Base-by-base conservation (phyloP, 2,113 vertebrate species). In the Ahaetulla prasina region DNA sequence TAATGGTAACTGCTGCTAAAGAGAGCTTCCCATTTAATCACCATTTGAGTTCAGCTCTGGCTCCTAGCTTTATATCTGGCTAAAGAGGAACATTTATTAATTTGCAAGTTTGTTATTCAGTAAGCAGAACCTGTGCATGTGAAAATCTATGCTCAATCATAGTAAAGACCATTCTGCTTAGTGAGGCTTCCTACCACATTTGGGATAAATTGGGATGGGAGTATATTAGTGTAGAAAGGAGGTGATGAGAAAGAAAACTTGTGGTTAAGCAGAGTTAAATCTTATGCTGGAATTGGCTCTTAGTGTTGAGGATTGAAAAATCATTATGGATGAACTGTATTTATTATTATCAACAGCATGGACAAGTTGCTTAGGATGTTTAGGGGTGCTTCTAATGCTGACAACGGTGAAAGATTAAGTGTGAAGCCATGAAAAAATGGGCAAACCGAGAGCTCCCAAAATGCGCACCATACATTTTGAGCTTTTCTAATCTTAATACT, bases 401-500 rank as follows among this genome's bases (percentile, higher is more conserved):
- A 57, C 55, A 52, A 30, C 30, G 11, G 30, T 23, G 35, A n/a
- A 57, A 74, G 43, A 89, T 92, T 55, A 89, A 84, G 43, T 54
- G 22, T 25, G 87, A 57, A 89, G 43, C 14, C 49, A 30, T 80
- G 39, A 53, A 57, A 57, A 89, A 84, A 89, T 16, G 9, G 45
- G 50, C 49, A 92, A 68, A 74, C 47, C 2, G 3, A 88, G 63
- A 80, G 25, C 63, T 30, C 53, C 63, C 39, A 55, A 87, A 55
- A 16, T 25, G 14, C 10, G 2, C 68, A 39, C 43, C 43, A 88
- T 39, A 92, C 52, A 47, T 87, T 52, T 47, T 53, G 39, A 54
- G 39, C 52, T 45, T n/a, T 8, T 89, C 43, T 57, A n/a, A 92
- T 92, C 88, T 95, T 89, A 93, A 14, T 91, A 90, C 91, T 93